phyloP scores from a whole-genome alignment of 1,140 invertebrate genomes.

The Trichogramma pretiosum region DNA sequence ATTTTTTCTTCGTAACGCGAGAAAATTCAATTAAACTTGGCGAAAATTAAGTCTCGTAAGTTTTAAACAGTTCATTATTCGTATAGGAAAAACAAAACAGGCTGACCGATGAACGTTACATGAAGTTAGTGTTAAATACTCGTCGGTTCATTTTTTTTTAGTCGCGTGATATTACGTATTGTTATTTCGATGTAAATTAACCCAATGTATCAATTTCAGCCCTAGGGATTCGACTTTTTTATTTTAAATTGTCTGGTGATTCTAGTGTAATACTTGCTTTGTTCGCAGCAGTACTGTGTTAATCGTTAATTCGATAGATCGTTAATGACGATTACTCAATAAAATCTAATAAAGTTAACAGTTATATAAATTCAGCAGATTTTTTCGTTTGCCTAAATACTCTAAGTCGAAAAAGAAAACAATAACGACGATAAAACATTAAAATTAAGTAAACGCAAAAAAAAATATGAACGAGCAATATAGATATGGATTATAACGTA shows the following conservation, averaged over 20 bases:
- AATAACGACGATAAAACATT: not conserved
- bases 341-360: not conserved
- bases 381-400: conserved; percentile 3
- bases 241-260: conserved; percentile 25
- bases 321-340: conserved; percentile 4
- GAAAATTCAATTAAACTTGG: no score
- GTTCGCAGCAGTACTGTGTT: conserved; percentile 16
- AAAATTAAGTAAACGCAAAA: no score
- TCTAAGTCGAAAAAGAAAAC: no score
- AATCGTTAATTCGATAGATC: conserved; percentile 11
- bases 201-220: conserved; percentile 25
- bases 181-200: no score
- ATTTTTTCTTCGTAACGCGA: not conserved
- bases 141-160: conserved; percentile 24
- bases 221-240: conserved; percentile 31
- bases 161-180: conserved; percentile 28
- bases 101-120: conserved; percentile 31
- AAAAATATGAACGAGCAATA: no score
- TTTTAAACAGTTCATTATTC: conserved; percentile 18
- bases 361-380: not conserved
- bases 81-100: conserved; percentile 23
- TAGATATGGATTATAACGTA: no score
- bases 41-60: not conserved
- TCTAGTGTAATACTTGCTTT: conserved; percentile 38
- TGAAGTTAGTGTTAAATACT: no score